Conservation (phyloP, 2,113 vertebrate species). For the Tauraco erythrolophus region DNA sequence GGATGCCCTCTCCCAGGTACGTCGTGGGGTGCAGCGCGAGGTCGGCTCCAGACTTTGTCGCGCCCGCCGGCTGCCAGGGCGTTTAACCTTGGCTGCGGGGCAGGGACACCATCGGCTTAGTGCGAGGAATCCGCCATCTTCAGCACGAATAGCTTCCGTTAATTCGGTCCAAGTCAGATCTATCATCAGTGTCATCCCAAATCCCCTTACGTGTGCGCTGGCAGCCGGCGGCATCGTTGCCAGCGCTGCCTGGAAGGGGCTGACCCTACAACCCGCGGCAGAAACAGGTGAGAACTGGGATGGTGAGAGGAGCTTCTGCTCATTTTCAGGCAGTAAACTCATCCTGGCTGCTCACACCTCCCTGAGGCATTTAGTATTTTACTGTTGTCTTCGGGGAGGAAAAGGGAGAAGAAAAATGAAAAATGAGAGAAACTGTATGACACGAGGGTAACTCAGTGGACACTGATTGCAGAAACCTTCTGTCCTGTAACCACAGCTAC, state of each 20-base stretch:
- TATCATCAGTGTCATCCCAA: background rate
- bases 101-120: accelerated
- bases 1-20: background rate
- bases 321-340: background rate
- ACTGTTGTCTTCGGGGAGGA: background rate
- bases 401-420: background rate
- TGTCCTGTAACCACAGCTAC: background rate
- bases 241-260: background rate
- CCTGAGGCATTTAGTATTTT: background rate
- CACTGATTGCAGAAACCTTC: background rate
- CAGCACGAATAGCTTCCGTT: background rate
- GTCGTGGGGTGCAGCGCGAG: background rate
- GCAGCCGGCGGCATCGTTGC: background rate
- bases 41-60: background rate
- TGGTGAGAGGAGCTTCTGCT: background rate
- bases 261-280: accelerated
- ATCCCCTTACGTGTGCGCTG: accelerated
- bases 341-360: background rate
- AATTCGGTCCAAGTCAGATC: background rate
- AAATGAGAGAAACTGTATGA: background rate
- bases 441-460: background rate
- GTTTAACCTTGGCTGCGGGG: background rate
- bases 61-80: background rate
- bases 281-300: background rate
- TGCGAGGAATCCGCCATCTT: background rate